Base-by-base conservation (phyloP, 92 coral and sea anemone species). In the Paragorgia papillata region DNA sequence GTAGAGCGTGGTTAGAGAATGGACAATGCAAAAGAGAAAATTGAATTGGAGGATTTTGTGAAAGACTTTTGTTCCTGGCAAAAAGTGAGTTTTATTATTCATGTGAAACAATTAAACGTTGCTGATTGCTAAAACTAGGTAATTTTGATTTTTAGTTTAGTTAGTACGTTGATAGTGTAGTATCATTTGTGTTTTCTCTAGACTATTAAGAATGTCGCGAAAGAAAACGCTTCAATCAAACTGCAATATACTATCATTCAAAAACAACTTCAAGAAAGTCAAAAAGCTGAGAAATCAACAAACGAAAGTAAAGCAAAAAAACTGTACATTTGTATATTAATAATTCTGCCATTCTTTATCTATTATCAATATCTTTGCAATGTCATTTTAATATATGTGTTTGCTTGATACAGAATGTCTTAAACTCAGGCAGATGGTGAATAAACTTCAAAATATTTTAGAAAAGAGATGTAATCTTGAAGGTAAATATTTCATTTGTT, bases 51-150 rank as follows among this genome's bases (percentile, higher is more conserved):
- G 61, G 82, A 84, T 17, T 73, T 90, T 48, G 84, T 89, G 53
- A 82, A 86, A 31, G 98, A 94, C 61, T 94, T 91, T 65, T 61
- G 77, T 79, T 84, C 81, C 48, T 94, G 96, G 96, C 90, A 94
- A 87, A 91, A 91, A 85, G 98, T 94, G 71, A 60, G 88, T 50
- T 14, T 32, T 26, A 9, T 1, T n/a, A n/a, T n/a, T n/a, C n/a
- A 30, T 25, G 10, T 39, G 7, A 20, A 21, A 1, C 33, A 0
- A 59, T 59, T 15, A 30, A 33, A 20, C n/a, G n/a, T n/a, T n/a
- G n/a, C n/a, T n/a, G n/a, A 21, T 39, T 7, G 10, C 39, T n/a
- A 21, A 66, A 34, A 64, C 6, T 1, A 34, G 9, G 51, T 3
- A 1, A 15, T 66, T 8, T 22, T 27, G 15, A 44, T 66, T 35